Evolutionary conservation across 2,797 vertebrate species (phyloP).

Genomic region (Vespertilio murinus): DNA sequence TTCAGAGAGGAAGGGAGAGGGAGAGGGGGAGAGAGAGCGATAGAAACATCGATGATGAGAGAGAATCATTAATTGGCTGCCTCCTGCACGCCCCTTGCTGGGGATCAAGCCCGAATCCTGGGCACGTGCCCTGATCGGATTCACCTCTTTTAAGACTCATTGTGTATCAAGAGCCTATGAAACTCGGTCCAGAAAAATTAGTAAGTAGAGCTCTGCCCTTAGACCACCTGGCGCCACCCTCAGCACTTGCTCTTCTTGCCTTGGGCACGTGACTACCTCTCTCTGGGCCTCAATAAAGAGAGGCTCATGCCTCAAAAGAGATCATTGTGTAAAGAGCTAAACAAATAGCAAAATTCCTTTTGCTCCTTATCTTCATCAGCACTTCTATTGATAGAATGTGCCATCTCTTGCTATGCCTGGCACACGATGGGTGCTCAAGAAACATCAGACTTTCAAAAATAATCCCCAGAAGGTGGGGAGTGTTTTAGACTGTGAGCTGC

Average conservation of each 20-base stretch:
- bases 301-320: too few relatives aligned
- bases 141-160: neutral
- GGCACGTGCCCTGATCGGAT: too few relatives aligned
- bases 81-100: too few relatives aligned
- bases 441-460: conserved; percentile 12
- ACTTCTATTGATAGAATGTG: neutral
- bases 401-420: neutral
- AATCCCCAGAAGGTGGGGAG: neutral
- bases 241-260: neutral
- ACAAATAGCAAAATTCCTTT: too few relatives aligned
- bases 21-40: too few relatives aligned
- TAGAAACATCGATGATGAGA: too few relatives aligned
- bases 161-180: neutral
- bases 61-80: too few relatives aligned
- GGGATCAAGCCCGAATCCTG: too few relatives aligned
- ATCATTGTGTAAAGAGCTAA: too few relatives aligned
- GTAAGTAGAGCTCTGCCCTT: neutral
- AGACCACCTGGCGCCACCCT: neutral
- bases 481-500: neutral
- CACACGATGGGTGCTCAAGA: neutral
- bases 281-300: neutral
- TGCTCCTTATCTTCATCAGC: neutral
- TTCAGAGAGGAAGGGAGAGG: too few relatives aligned
- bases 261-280: neutral
- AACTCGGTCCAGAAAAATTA: neutral